These are phyloP conservation scores for Amphiprion ocellaris DNA, from an alignment of 2,113 vertebrate genomes.

Conservation along the genomic window DNA sequence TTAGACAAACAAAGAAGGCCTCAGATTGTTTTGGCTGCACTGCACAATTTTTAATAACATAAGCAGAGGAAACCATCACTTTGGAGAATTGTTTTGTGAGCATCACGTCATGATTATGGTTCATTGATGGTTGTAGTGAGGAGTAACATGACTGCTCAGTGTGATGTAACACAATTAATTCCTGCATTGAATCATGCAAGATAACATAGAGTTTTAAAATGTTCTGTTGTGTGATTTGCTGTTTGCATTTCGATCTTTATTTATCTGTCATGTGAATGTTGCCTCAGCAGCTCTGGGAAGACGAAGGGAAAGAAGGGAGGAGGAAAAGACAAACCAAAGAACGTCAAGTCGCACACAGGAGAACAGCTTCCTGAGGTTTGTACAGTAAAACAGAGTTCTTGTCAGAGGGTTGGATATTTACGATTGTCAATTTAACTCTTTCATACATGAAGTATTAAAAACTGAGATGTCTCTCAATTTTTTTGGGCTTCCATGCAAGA, in stretches of 20 bases:
- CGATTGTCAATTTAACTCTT: no score
- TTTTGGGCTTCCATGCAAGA: no score
- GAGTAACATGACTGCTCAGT: neutral
- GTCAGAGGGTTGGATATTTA: no score
- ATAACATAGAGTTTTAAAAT: neutral
- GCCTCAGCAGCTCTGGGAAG: slow-evolving; percentile 82
- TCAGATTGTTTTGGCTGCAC: no score
- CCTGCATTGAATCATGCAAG: neutral
- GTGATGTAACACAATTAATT: neutral
- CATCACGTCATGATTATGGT: no score
- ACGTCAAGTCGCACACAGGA: slow-evolving; percentile 67
- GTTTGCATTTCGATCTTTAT: neutral
- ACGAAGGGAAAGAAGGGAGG: slow-evolving; percentile 89
- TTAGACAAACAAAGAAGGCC: neutral
- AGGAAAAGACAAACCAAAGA: slow-evolving; percentile 89
- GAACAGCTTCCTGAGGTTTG: slow-evolving; percentile 83
- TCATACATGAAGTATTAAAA: no score
- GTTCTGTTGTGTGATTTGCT: neutral
- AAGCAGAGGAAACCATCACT: neutral
- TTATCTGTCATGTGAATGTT: slow-evolving; percentile 1
- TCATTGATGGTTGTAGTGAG: neutral
- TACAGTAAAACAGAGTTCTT: neutral
- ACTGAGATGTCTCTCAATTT: no score
- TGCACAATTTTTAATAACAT: no score
- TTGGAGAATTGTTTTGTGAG: neutral